Base-by-base conservation (phyloP, 2,113 vertebrate species). In the Bagarius yarrelli region DNA sequence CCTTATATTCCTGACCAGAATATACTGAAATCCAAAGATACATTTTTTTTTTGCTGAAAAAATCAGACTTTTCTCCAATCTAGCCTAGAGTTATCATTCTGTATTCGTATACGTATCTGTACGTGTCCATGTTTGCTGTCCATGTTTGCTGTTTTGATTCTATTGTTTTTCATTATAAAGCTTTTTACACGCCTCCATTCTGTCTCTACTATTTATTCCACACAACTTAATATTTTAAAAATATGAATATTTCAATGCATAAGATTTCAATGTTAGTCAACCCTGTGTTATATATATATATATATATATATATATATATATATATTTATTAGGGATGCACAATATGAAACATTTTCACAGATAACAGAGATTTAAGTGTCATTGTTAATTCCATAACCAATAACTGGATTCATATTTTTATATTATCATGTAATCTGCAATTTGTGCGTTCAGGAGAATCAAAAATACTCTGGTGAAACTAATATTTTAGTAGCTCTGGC, bases 101-200 rank as follows among this genome's bases (percentile, higher is more conserved):
- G 44, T 47, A 47, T 11, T 47, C 11, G 44, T 47, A 47, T 47
- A 11, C 11, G 9, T 52, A 4, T 27, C 13, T 71, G 69, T 16
- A 50, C 16, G 13, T 27, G 36, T 23, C 19, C 21, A 14, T 67
- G 64, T 44, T 15, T 16, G 23, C n/a, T 69, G 2, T 69, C 21
- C 14, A 44, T n/a, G n/a, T 5, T 0, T 19, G 23, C 66, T n/a
- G 23, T 47, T 66, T 21, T 66, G 11, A 67, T n/a, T 44, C 36
- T 50, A 15, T 70, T 70, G 47, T 50, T 40, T 44, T 50, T 12
- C 25, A 72, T 53, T 72, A 72, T 52, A 72, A 72, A 30, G 23
- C 44, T 27, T 2, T 27, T 18, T 8, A 27, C 67, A 50, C 44
- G 15, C 40, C 47, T 25, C 14, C 8, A 27, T 5, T 50, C n/a